These are phyloP conservation scores for Phaetusa simplex DNA, from an alignment of 2,113 vertebrate species.

Conservation along the genomic window DNA sequence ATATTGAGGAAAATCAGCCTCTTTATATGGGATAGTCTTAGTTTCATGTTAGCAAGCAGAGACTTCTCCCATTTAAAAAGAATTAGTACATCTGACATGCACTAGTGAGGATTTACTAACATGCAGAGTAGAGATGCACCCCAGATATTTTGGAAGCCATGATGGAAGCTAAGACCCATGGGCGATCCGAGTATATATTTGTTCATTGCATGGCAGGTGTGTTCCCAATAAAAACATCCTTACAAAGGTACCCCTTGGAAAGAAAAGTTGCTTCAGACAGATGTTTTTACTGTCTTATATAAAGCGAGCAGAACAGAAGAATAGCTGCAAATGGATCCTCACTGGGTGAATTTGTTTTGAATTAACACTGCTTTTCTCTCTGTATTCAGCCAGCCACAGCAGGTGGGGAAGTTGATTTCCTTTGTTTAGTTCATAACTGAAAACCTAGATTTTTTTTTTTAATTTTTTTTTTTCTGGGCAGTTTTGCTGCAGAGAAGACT, in stretches of 20 bases:
- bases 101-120: background rate
- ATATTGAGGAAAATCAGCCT: background rate
- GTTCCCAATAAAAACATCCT: background rate
- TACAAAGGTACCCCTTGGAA: background rate
- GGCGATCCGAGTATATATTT: background rate
- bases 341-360: background rate
- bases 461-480: background rate
- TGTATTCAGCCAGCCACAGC: background rate
- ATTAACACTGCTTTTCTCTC: slow-evolving; percentile 3
- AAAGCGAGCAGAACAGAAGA: background rate
- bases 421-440: slow-evolving; percentile 12
- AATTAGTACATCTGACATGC: background rate
- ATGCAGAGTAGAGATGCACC: background rate
- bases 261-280: background rate
- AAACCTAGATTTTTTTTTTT: background rate
- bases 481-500: background rate
- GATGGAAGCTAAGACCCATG: background rate
- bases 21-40: background rate
- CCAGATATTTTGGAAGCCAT: background rate
- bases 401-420: background rate
- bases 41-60: background rate
- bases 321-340: background rate
- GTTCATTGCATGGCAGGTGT: background rate
- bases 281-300: background rate
- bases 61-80: background rate